Evolutionary conservation across 2,888 invertebrate genomes (phyloP).

Genomic region (Agriopis marginaria): DNA sequence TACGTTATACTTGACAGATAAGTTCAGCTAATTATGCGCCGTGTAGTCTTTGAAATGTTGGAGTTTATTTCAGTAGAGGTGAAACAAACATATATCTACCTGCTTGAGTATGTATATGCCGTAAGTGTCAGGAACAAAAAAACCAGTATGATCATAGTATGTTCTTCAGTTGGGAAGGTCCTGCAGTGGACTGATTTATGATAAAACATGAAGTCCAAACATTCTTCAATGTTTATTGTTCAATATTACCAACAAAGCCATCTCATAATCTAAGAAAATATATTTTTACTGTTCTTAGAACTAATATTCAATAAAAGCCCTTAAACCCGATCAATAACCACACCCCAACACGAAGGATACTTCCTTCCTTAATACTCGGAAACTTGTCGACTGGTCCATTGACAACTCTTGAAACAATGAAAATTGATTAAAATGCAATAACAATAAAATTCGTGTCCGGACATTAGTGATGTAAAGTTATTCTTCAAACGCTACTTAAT

Average conservation of each 20-base stretch:
- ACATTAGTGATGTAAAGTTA: slow-evolving; percentile 84
- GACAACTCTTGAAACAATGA: slow-evolving; percentile 76
- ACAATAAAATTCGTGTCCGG: slow-evolving; percentile 86
- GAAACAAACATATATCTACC: too few relatives aligned
- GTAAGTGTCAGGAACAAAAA: too few relatives aligned
- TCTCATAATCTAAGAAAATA: slow-evolving; percentile 1
- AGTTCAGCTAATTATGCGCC: slow-evolving; percentile 36
- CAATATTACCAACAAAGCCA: background rate
- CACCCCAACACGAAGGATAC: slow-evolving; percentile 57
- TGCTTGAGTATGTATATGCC: too few relatives aligned
- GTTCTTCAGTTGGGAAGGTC: background rate
- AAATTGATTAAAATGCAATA: slow-evolving; percentile 85
- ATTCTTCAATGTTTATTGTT: background rate
- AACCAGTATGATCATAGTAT: too few relatives aligned
- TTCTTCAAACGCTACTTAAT: slow-evolving; percentile 86
- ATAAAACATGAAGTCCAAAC: background rate
- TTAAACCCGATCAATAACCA: slow-evolving; percentile 59
- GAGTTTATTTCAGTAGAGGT: background rate
- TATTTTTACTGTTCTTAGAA: slow-evolving; percentile 23
- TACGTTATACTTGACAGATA: slow-evolving; percentile 46
- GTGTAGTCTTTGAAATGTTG: slow-evolving; percentile 11
- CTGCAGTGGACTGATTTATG: too few relatives aligned
- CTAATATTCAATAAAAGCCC: slow-evolving; percentile 48
- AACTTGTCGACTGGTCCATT: slow-evolving; percentile 65
- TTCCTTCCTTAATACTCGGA: slow-evolving; percentile 81